Evolutionary conservation across 2,888 invertebrate genomes (phyloP), one percentile per base, ranked within the genome.

Genomic region (Chrysina gloriosa): DNA sequence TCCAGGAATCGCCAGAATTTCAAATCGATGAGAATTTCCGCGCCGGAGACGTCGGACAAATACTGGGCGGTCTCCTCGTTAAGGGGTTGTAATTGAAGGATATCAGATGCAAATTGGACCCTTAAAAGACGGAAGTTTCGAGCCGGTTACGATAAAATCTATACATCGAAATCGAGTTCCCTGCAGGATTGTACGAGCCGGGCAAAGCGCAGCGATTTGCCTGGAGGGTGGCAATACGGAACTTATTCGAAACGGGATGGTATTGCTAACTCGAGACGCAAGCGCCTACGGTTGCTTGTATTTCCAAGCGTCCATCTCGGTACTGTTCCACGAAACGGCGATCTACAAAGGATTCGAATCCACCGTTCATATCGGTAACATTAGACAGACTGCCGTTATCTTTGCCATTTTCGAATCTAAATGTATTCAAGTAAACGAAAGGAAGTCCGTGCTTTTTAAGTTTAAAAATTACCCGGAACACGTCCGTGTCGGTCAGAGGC

Each of bases 1-100:
- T 77, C 66, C 78, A 90, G 89, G 91, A 93, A 74, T 85, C 89
- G 0, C 89, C 91, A 72, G 92, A 93, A 79, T 97, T 97, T 82
- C 95, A 97, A 86, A 93, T 98, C 45, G 98, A 98, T 80, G 97
- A 97, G 84, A 94, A 94, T 7, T 95, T 96, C 82, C 89, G 92
- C 78, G 93, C 95, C 11, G 92, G 92, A 0, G 93, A 93, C 73
- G 88, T 92, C 0, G 93, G 93, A 0, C 92, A 93, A 5, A 93
- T 96, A 23, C 89, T 96, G 0, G 96, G 95, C 0, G 96, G 96
- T 0, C 84, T 96, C 5, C 82, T 97, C 47, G 90, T 91, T 0
- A 91, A 92, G 98, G 98, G 0, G 89, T 92, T 19, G 88, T 98
- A 34, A 89, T 89, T 23, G 96, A 97, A 81, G 94, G 94, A n/a